Conservation (phyloP, 2,797 vertebrate species). For the Sebastes miniatus region DNA sequence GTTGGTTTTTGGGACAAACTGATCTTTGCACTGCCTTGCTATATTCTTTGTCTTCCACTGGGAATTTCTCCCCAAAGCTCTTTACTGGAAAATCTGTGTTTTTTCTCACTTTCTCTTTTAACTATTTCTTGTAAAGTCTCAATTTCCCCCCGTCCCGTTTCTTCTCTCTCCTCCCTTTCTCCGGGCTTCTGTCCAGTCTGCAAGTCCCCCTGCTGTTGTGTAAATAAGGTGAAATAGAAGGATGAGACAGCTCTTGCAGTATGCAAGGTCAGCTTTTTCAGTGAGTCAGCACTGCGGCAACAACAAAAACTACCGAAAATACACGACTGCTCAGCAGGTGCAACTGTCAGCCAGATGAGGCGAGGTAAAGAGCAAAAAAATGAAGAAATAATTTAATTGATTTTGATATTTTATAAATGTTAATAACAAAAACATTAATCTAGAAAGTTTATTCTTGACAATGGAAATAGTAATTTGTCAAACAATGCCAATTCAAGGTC, state of each 20-base stretch:
- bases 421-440: background rate
- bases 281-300: conserved; percentile 54
- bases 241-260: conserved; percentile 52
- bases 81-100: background rate
- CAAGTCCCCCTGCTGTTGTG: conserved; percentile 46
- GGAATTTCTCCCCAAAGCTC: background rate
- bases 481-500: background rate
- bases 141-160: background rate
- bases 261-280: conserved; percentile 54
- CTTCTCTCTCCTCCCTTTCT: background rate
- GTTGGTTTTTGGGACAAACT: background rate
- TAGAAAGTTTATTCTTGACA: background rate
- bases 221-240: conserved; percentile 59
- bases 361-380: background rate
- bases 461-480: background rate
- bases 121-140: background rate
- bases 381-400: background rate
- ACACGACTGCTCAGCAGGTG: background rate
- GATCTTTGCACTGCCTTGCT: background rate
- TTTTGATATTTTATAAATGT: background rate
- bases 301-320: background rate
- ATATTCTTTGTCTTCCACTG: background rate
- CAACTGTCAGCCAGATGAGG: background rate
- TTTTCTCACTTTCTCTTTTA: background rate
- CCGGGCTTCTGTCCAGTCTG: conserved; percentile 21